A percentile compares a stretch with the other conserved stretches of the same genome.
Conservation (phyloP, 2,113 vertebrate genomes). For the Merops nubicus region DNA sequence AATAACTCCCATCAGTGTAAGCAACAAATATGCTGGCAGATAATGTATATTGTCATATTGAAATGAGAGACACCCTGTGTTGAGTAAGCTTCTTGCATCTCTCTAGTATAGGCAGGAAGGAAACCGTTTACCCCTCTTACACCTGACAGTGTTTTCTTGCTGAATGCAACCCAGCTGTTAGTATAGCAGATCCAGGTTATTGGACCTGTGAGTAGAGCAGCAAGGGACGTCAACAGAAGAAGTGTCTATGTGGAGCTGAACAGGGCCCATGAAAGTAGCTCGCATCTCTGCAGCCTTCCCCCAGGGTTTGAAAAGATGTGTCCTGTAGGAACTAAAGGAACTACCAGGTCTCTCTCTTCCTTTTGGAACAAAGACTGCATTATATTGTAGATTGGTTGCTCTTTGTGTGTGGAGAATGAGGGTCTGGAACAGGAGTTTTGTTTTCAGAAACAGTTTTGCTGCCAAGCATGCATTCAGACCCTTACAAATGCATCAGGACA, state of each 20-base stretch:
- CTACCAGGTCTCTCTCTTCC: neutral
- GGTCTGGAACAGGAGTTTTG: neutral
- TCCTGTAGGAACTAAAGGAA: neutral
- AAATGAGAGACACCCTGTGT: conserved; percentile 46
- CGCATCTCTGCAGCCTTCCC: neutral
- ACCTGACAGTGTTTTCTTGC: neutral
- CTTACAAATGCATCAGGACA: neutral
- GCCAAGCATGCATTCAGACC: neutral
- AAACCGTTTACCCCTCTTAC: neutral
- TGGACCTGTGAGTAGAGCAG: accelerated
- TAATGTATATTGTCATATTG: conserved; percentile 57
- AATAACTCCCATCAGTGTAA: conserved; percentile 75
- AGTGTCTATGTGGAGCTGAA: neutral
- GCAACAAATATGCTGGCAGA: conserved; percentile 72
- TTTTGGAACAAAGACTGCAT: neutral
- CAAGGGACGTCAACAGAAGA: neutral
- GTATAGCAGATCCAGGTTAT: neutral
- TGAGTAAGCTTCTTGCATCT: neutral
- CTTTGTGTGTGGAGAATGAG: neutral
- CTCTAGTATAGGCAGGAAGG: neutral
- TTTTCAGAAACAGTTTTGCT: neutral
- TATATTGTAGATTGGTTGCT: neutral
- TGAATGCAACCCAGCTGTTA: neutral
- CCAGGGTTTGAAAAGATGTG: neutral
- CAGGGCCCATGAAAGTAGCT: accelerated